Conservation (phyloP, 1,140 invertebrate species). For the Lepidurus apus region DNA sequence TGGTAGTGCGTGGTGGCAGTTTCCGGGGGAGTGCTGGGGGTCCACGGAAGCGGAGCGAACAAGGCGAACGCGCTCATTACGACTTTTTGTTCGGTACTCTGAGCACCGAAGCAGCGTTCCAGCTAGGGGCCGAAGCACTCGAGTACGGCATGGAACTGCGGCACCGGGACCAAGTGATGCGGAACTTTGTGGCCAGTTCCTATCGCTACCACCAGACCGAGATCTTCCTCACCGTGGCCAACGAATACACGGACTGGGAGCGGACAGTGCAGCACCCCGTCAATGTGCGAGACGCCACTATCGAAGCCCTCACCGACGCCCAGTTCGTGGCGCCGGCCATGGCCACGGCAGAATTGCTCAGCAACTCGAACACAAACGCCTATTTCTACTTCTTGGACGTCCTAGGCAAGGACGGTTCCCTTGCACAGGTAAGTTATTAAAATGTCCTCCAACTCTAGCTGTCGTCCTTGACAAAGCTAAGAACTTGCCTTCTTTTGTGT, state of each 20-base stretch:
- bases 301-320: slow-evolving; percentile 86
- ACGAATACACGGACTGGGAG: slow-evolving; percentile 97
- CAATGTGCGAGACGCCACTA: slow-evolving; percentile 83
- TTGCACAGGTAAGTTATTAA: slow-evolving; percentile 60
- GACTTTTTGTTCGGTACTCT: slow-evolving; percentile 57
- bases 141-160: slow-evolving; percentile 90
- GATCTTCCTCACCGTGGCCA: slow-evolving; percentile 92
- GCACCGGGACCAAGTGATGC: slow-evolving; percentile 79
- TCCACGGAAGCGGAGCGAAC: slow-evolving; percentile 36
- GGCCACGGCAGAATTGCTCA: slow-evolving; percentile 70
- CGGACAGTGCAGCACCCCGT: slow-evolving; percentile 83
- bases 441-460: neutral
- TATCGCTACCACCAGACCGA: slow-evolving; percentile 89
- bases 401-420: slow-evolving; percentile 83
- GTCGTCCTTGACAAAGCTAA: too few relatives aligned
- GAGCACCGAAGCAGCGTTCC: slow-evolving; percentile 51
- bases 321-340: slow-evolving; percentile 80
- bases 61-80: slow-evolving; percentile 42
- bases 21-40: neutral
- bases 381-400: slow-evolving; percentile 93
- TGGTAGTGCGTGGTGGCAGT: slow-evolving; percentile 55
- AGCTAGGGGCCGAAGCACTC: slow-evolving; percentile 50
- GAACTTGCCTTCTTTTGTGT: too few relatives aligned
- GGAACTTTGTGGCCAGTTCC: slow-evolving; percentile 88
- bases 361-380: slow-evolving; percentile 53